Conservation (phyloP, 2,888 invertebrate genomes). For the Eupelmus urozonus region DNA sequence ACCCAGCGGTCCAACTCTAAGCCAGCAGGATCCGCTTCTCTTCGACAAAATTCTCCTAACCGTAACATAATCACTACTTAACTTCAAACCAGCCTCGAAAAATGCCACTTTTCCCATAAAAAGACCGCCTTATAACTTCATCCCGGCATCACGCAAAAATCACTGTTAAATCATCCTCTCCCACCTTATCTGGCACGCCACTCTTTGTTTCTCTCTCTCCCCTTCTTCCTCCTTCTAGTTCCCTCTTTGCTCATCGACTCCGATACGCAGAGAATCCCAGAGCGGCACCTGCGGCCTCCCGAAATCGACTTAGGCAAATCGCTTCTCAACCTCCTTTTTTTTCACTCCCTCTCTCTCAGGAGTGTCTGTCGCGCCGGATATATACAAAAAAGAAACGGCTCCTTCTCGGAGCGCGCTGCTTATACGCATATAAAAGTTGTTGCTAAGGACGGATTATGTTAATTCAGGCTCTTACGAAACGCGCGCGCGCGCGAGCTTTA, state of each 20-base stretch:
- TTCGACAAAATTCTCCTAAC: too few species aligned
- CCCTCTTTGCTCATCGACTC: too few species aligned
- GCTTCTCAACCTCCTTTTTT: not conserved
- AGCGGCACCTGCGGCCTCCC: conserved; percentile 22
- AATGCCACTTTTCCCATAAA: too few species aligned
- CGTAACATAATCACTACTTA: too few species aligned
- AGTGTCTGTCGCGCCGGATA: conserved; percentile 11
- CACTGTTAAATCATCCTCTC: too few species aligned
- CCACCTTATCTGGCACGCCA: not conserved
- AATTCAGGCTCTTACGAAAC: conserved; percentile 36
- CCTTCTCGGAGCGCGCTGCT: conserved; percentile 28
- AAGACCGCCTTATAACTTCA: too few species aligned
- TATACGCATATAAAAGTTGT: conserved; percentile 3
- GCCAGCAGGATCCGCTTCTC: too few species aligned
- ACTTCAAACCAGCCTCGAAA: too few species aligned
- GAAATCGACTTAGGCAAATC: conserved; percentile 53
- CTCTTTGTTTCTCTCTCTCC: conserved; percentile 8
- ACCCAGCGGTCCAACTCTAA: too few species aligned
- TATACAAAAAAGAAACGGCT: conserved; percentile 16
- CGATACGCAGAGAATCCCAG: too few species aligned
- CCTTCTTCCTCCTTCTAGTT: too few species aligned
- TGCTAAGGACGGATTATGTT: conserved; percentile 50
- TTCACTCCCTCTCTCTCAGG: not conserved
- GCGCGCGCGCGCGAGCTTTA: not conserved
- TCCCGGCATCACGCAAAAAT: too few species aligned